Evolutionary conservation across 2,888 invertebrate genomes (phyloP).

Genomic region (Leptopilina myrica): DNA sequence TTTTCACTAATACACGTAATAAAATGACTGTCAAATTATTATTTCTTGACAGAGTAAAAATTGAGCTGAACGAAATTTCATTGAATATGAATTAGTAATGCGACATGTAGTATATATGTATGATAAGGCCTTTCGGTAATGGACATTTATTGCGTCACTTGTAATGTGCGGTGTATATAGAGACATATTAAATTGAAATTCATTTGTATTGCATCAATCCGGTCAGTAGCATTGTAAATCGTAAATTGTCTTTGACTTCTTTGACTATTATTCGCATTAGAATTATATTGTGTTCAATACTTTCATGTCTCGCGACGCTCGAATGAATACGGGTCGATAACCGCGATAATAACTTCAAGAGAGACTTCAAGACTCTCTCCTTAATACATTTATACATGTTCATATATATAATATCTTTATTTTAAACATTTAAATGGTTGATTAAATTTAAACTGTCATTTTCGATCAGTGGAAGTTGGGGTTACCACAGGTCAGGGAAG

Average conservation of each 20-base stretch:
- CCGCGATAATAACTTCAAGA: slow-evolving; percentile 48
- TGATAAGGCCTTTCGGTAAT: slow-evolving; percentile 10
- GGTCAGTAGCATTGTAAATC: slow-evolving; percentile 38
- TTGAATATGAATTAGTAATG: not conserved
- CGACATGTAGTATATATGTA: too few species aligned
- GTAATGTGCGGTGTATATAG: not conserved
- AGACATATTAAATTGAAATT: slow-evolving; percentile 30
- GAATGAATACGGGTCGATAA: slow-evolving; percentile 44
- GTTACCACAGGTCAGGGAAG: too few species aligned
- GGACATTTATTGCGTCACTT: slow-evolving; percentile 33
- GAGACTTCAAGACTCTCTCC: not conserved
- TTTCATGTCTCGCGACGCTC: slow-evolving; percentile 23
- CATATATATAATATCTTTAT: too few species aligned
- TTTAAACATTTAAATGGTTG: too few species aligned
- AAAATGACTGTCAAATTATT: slow-evolving; percentile 5
- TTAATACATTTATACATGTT: too few species aligned
- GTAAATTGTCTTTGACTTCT: slow-evolving; percentile 31
- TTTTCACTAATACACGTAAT: not conserved
- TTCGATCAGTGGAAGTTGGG: too few species aligned
- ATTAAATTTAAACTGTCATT: too few species aligned
- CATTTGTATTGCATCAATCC: slow-evolving; percentile 29
- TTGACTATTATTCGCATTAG: slow-evolving; percentile 31
- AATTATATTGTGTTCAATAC: slow-evolving; percentile 20
- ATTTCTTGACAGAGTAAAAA: not conserved
- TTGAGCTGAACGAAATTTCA: slow-evolving; percentile 6